Conservation (phyloP, 1,140 invertebrate genomes). For the Sminthurinus signatus region DNA sequence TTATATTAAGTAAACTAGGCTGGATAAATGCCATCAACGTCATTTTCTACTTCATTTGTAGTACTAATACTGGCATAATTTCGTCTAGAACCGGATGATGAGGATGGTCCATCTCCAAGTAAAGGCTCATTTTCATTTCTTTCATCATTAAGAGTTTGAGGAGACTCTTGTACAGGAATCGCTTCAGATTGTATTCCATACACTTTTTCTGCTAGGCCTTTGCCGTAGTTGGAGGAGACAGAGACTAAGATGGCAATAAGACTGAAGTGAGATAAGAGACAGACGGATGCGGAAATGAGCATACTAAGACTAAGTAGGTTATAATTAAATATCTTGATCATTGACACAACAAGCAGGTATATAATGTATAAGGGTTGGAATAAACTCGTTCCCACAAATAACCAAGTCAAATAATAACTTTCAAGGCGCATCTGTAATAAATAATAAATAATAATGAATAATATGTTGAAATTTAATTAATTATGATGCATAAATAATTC, state of each 20-base stretch:
- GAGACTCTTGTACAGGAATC: slow-evolving; percentile 45
- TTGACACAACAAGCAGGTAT: slow-evolving; percentile 29
- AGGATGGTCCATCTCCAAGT: background rate
- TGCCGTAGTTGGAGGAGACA: slow-evolving; percentile 28
- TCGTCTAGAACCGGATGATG: background rate
- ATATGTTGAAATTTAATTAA: background rate
- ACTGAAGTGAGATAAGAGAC: slow-evolving; percentile 25
- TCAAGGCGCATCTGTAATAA: slow-evolving; percentile 35
- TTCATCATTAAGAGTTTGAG: too few species aligned
- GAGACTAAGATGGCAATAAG: slow-evolving; percentile 20
- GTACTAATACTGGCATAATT: too few species aligned
- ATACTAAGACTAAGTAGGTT: slow-evolving; percentile 9
- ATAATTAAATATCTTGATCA: background rate
- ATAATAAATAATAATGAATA: background rate
- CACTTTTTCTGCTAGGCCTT: slow-evolving; percentile 22
- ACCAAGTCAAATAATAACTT: slow-evolving; percentile 25
- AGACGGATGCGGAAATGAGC: slow-evolving; percentile 17
- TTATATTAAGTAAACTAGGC: too few species aligned
- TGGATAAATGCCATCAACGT: too few species aligned
- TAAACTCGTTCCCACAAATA: slow-evolving; percentile 26
- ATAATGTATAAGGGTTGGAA: slow-evolving; percentile 34
- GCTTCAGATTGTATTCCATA: too few species aligned
- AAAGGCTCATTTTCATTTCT: too few species aligned
- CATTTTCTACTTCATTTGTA: too few species aligned
- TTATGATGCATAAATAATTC: background rate